phyloP scores from a whole-genome alignment of 2,797 vertebrate genomes.

The Sphenodon punctatus region DNA sequence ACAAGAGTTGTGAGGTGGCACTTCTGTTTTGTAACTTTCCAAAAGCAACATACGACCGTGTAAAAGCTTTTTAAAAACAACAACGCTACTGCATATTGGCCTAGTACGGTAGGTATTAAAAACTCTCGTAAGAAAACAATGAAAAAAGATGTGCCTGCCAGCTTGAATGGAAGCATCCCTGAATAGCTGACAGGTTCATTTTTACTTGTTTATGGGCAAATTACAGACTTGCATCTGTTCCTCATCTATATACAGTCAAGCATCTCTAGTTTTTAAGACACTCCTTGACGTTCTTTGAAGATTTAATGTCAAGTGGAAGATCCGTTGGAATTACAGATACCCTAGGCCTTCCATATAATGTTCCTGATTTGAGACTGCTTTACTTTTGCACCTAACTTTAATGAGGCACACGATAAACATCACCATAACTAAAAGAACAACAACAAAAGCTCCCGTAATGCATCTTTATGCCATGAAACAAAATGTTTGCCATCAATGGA shows the following conservation, averaged over 20 bases:
- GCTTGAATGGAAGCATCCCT: constrained; percentile 12
- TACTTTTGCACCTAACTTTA: constrained; percentile 52
- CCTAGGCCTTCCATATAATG: constrained; percentile 48
- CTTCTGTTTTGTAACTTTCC: constrained; percentile 19
- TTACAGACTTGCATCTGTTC: constrained; percentile 68
- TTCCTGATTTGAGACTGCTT: constrained; percentile 29
- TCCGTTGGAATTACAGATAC: constrained; percentile 55
- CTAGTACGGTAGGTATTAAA: constrained; percentile 45
- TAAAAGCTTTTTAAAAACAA: constrained; percentile 36
- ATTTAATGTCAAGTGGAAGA: constrained; percentile 51
- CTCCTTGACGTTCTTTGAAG: constrained; percentile 51
- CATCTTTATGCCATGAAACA: constrained; percentile 12
- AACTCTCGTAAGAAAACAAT: constrained; percentile 25
- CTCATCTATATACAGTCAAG: constrained; percentile 41
- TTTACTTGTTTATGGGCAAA: constrained; percentile 68
- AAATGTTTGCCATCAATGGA: not conserved
- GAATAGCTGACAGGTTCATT: constrained; percentile 53
- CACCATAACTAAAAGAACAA: constrained; percentile 1
- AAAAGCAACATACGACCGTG: constrained; percentile 35
- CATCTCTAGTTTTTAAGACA: constrained; percentile 52
- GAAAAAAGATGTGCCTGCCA: constrained; percentile 16
- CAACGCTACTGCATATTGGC: constrained; percentile 1
- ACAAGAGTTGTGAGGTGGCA: not conserved
- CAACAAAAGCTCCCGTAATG: not conserved
- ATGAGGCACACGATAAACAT: constrained; percentile 38